Conservation (phyloP, 2,113 vertebrate genomes). For the Talpa occidentalis region DNA sequence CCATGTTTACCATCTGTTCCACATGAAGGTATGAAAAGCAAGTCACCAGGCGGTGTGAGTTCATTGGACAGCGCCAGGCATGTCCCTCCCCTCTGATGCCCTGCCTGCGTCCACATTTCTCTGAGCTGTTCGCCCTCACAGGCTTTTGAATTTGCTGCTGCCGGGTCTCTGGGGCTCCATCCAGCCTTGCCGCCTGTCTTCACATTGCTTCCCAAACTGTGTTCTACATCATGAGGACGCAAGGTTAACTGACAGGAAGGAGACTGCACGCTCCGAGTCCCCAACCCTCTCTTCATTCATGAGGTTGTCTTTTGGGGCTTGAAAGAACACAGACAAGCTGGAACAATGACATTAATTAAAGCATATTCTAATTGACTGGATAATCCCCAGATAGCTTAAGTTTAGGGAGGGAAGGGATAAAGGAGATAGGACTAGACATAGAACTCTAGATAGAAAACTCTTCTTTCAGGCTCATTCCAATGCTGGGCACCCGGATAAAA, state of each 20-base stretch:
- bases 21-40: neutral
- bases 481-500: neutral
- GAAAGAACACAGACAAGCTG: conserved; percentile 32
- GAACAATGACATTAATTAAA: conserved; percentile 72
- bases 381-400: conserved; percentile 54
- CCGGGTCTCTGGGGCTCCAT: neutral
- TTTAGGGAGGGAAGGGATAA: conserved; percentile 12
- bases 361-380: conserved; percentile 52
- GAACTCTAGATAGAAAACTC: neutral
- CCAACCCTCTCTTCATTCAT: neutral
- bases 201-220: neutral
- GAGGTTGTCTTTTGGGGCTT: conserved; percentile 62
- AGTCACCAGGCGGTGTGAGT: neutral
- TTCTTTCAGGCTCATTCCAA: neutral
- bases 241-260: conserved; percentile 45
- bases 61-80: neutral
- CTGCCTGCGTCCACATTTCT: neutral
- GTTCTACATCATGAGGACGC: neutral
- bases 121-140: neutral
- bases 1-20: neutral
- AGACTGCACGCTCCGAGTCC: neutral
- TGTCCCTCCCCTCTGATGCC: neutral
- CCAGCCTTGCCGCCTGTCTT: conserved; percentile 13
- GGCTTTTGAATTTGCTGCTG: neutral
- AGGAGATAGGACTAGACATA: conserved; percentile 38